Base-by-base conservation (phyloP, 1,140 invertebrate genomes). In the Contarinia nasturtii region DNA sequence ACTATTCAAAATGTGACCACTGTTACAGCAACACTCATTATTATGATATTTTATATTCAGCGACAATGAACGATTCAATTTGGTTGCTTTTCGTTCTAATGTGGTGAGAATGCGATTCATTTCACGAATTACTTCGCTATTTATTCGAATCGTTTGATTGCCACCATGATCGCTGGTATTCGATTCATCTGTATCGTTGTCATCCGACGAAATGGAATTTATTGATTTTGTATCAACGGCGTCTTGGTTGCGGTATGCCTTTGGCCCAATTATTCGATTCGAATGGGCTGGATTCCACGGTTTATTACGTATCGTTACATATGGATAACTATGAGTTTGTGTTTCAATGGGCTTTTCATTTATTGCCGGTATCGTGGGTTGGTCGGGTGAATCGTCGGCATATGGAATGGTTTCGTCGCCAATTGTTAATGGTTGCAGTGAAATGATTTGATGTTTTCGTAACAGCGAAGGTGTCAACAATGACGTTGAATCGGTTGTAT, bases 31-130 rank as follows among this genome's bases (percentile, higher is more conserved):
- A 14, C 46, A 47, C 17, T 48, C 47, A 44, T 40, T 44, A 4
- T 41, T 65, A 63, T 17, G 63, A 63, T 51, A 69, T 51, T 55
- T 68, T 66, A 74, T 73, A 44, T 76, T 77, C 33, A 77, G 54
- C 1, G 74, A 77, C 52, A 76, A 73, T 0, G 76, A 77, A 41
- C 75, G 64, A 47, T 70, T 70, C 3, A 76, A 52, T 63, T 0
- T 65, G 65, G 49, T 53, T 48, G 19, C 40, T 27, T 38, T 47
- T 12, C 41, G 47, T 33, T 43, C 47, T n/a, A 44, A 37, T 33
- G 40, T 48, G 21, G 47, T 43, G 10, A 47, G 21, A 33, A 47
- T 47, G 21, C 41, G 40, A 40, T 48, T 48, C 33, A 48, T 41
- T 44, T 48, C 41, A 19, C 47, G 37, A 19, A 48, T 27, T 27